These are phyloP conservation scores for Salvator merianae DNA, from an alignment of 2,113 vertebrate genomes.

Conservation along the genomic window DNA sequence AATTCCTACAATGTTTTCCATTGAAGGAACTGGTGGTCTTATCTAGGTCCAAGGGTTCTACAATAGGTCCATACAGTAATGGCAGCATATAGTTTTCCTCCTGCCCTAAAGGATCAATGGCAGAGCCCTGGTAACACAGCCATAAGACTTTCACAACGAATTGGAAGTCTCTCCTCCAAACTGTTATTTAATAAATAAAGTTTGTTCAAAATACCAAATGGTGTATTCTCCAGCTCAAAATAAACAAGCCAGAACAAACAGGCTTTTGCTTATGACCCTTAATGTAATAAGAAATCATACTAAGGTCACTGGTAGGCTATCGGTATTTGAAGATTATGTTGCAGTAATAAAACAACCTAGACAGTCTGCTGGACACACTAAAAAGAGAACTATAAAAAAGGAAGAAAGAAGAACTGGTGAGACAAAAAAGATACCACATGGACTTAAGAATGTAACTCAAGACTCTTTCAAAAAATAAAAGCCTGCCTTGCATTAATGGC, in stretches of 20 bases:
- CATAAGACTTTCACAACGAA: background rate
- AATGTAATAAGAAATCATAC: background rate
- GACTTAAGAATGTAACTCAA: background rate
- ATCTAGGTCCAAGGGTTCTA: background rate
- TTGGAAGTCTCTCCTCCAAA: background rate
- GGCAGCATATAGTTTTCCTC: background rate
- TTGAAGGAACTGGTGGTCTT: background rate
- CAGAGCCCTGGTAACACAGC: too few relatives aligned
- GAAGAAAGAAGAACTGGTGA: background rate
- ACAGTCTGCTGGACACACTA: background rate
- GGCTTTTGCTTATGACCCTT: background rate
- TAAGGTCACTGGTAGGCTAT: background rate
- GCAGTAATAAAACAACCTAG: background rate
- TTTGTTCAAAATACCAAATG: background rate
- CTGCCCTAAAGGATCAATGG: background rate
- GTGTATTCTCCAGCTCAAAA: background rate
- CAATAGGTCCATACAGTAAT: background rate
- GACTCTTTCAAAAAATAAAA: background rate
- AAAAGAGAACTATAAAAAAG: background rate
- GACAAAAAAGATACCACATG: background rate
- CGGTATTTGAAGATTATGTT: background rate
- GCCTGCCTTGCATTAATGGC: background rate
- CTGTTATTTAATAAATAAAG: background rate
- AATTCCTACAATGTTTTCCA: too few relatives aligned
- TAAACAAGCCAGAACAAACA: background rate